phyloP scores from a whole-genome alignment of 1,140 invertebrate species.

The Gonatopus flavifemur region DNA sequence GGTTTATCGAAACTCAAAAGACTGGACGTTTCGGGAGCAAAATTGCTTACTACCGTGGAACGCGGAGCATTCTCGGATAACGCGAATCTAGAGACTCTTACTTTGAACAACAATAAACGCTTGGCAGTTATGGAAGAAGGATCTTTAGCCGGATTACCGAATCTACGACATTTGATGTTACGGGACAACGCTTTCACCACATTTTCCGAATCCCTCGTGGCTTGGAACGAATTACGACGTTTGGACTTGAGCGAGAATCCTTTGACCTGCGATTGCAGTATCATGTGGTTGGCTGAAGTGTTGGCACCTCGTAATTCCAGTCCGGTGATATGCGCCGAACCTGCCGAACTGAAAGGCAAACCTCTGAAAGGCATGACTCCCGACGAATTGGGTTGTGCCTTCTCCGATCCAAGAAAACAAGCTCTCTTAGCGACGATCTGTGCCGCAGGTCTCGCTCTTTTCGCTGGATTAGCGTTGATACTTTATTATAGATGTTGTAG shows the following conservation, averaged over 20 bases:
- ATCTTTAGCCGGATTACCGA: constrained; percentile 74
- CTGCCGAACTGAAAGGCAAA: constrained; percentile 69
- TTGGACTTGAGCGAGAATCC: constrained; percentile 83
- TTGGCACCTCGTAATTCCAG: constrained; percentile 72
- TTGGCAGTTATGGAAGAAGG: constrained; percentile 72
- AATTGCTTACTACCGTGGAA: constrained; percentile 69
- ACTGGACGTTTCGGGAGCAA: constrained; percentile 76
- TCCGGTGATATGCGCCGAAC: constrained; percentile 73
- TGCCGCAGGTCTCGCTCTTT: constrained; percentile 67
- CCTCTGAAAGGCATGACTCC: constrained; percentile 68
- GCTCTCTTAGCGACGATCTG: constrained; percentile 75
- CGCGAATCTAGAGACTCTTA: constrained; percentile 76
- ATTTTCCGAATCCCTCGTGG: constrained; percentile 73
- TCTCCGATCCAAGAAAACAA: constrained; percentile 72
- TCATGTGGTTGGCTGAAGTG: constrained; percentile 80
- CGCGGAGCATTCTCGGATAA: constrained; percentile 78
- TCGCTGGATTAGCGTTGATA: constrained; percentile 70
- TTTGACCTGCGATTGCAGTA: constrained; percentile 76
- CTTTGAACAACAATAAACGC: constrained; percentile 75
- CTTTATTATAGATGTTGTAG: constrained; percentile 76
- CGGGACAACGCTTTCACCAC: constrained; percentile 76
- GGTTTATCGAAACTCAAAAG: constrained; percentile 74
- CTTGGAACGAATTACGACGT: constrained; percentile 75
- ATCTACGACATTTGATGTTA: constrained; percentile 72
- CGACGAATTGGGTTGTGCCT: constrained; percentile 79